Evolutionary conservation across 2,888 invertebrate species (phyloP).

Genomic region (Melieria crassipennis): DNA sequence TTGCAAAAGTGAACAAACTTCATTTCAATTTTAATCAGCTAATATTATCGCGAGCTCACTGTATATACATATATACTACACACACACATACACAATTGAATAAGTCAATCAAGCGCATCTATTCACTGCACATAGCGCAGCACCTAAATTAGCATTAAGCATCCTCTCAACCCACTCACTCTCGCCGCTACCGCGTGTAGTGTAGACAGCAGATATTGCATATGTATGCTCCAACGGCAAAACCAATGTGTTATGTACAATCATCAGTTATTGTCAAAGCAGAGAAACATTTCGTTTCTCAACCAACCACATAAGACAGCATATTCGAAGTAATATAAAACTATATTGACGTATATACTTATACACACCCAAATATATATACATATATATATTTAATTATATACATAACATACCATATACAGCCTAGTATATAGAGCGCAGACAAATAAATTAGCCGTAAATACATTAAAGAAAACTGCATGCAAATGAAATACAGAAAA

Average conservation of each 20-base stretch:
- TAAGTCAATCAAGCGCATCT: not conserved
- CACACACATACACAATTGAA: conserved; percentile 8
- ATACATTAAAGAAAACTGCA: not conserved
- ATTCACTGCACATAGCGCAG: not conserved
- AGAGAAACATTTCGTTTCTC: too few relatives aligned
- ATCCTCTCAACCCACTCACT: too few relatives aligned
- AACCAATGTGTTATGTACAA: conserved; percentile 44
- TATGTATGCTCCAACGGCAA: not conserved
- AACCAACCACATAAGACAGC: too few relatives aligned
- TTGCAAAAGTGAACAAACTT: too few relatives aligned
- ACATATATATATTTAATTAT: not conserved
- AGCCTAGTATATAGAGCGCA: not conserved
- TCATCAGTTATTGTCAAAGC: conserved; percentile 27
- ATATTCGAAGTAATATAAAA: not conserved
- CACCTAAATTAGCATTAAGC: not conserved
- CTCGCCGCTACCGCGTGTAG: not conserved
- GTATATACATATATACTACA: conserved; percentile 37
- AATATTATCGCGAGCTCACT: conserved; percentile 30
- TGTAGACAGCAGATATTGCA: not conserved
- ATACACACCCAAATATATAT: not conserved
- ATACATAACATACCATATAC: conserved; percentile 14
- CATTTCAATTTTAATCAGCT: too few relatives aligned
- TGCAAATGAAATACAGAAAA: conserved; percentile 19
- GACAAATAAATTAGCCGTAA: conserved; percentile 25
- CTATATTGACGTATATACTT: not conserved